Base-by-base conservation (phyloP, 2,797 vertebrate genomes). In the Antrozous pallidus region DNA sequence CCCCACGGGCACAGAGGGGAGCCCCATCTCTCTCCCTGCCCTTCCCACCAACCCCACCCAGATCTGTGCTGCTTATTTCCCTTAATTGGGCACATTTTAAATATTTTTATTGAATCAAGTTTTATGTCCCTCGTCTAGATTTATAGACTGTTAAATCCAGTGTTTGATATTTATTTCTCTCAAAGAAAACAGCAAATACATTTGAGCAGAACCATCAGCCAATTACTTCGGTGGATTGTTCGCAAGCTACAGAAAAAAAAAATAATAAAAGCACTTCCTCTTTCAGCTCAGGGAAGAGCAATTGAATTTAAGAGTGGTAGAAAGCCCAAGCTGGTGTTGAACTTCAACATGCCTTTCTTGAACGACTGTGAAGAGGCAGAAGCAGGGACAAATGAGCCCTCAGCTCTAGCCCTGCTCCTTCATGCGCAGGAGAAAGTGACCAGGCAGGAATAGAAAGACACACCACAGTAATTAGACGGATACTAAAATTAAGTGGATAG, bases 141-240 rank as follows among this genome's bases (percentile, higher is more conserved):
- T 96, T 93, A 93, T 33, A 87, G 65, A 36, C 40, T 54, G 16
- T 75, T 85, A 92, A 84, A 58, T 71, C 51, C 79, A 51, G 83
- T 36, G 38, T 26, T 93, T 93, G 65, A 61, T 33, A 54, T 92
- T 58, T 95, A 40, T 82, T 38, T 92, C 12, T 70, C 61, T 78
- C 56, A 74, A 95, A 82, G 81, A 92, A 87, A 87, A 74, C 47
- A 94, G 77, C 56, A 73, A 96, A 89, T 33, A 18, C 38, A 17
- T 6, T 12, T 40, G 42, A 24, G 36, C 16, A 42, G 26, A 67
- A 6, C 18, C 80, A 51, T 63, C 28, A 36, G 33, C 94, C 71
- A 91, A 12, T 94, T 83, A 49, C 45, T 33, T 61, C 89, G 42
- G 26, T 5, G 10, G 36, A 87, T 28, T n/a, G 16, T 54, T 77